Evolutionary conservation across 2,797 vertebrate genomes (phyloP), one percentile per base, ranked within the genome.

Genomic region (Cyprinella venusta): DNA sequence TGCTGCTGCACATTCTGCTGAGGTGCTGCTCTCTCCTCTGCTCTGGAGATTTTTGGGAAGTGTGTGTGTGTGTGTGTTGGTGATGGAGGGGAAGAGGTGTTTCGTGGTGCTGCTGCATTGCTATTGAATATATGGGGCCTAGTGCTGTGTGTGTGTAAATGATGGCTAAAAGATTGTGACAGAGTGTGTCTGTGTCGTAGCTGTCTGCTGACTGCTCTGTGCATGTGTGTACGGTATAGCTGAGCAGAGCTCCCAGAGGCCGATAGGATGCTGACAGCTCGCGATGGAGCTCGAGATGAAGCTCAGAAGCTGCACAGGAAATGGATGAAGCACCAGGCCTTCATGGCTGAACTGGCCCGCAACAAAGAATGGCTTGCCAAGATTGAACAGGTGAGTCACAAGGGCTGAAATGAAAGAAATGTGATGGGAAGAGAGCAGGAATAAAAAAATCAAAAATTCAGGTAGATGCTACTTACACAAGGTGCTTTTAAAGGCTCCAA

Each of bases 241-340:
- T 93, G 92, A 93, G 91, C 87, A 92, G 92, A 92, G 92, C 91
- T 93, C 92, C 91, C 84, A 90, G 93, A 89, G 90, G 90, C 93
- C 88, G 95, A 96, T 94, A 99, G 97, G 95, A 97, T 98, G 97
- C 95, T 98, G 88, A 97, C 97, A 76, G 97, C 97, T 48, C 97
- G 97, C 90, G 97, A 98, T 74, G 95, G 96, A 85, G 97, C 97
- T 85, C 96, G 97, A n/a, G 97, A 98, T 4, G 97, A 97, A 90
- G 95, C 97, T 72, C 95, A 96, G 85, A 96, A 97, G 94, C 95
- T 98, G 79, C 97, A 98, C 94, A 96, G 96, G 90, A 98, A 98
- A 92, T 99, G 97, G 97, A 96, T 98, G 93, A 98, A 98, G 92
- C 97, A 98, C 92, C 97, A 98, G 92, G 97, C 97, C 67, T 99